phyloP scores from a whole-genome alignment of 2,888 invertebrate genomes.

The Thymelicus sylvestris region DNA sequence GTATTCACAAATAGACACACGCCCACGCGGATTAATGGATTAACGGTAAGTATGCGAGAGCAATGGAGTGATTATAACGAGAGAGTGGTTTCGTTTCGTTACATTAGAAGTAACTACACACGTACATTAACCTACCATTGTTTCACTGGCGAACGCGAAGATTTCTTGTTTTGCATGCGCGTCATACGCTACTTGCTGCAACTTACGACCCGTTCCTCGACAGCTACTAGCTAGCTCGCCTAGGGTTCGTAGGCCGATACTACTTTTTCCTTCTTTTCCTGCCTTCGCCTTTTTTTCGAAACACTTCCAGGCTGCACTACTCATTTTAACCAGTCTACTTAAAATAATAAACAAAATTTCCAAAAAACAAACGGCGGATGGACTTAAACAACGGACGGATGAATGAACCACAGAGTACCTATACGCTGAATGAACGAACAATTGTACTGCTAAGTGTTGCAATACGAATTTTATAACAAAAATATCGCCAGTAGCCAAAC shows the following conservation, averaged over 20 bases:
- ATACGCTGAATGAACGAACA: too few species aligned
- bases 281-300: too few species aligned
- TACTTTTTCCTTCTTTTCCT: too few species aligned
- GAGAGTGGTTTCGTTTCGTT: constrained; percentile 4
- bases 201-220: constrained; percentile 28
- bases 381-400: too few species aligned
- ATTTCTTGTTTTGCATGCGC: constrained; percentile 34
- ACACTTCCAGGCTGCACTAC: too few species aligned
- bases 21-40: background rate
- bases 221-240: constrained; percentile 23
- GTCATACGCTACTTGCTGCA: constrained; percentile 15
- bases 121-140: constrained; percentile 15
- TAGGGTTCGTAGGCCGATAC: background rate
- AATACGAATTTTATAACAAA: too few species aligned
- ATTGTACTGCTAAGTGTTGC: too few species aligned
- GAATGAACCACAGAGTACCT: too few species aligned
- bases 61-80: background rate
- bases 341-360: too few species aligned
- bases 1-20: background rate
- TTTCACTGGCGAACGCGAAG: constrained; percentile 1
- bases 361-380: too few species aligned
- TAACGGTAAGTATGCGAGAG: background rate
- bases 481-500: too few species aligned
- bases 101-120: constrained; percentile 15
- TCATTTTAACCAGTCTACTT: too few species aligned